Base-by-base conservation (phyloP, 2,888 invertebrate species). In the Dexiosoma caninum region DNA sequence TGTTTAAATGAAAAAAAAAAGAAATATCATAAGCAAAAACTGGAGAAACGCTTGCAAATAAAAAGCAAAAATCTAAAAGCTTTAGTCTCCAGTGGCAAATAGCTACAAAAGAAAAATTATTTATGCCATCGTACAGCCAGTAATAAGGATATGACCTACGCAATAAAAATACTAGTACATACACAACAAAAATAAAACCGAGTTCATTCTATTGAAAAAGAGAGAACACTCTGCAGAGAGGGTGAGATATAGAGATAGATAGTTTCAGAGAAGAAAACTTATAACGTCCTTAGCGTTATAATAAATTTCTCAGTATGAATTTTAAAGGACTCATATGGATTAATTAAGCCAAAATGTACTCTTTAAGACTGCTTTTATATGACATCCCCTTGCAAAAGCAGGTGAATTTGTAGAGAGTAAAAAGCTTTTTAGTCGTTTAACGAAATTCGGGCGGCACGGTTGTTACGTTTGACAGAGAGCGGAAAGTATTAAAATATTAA, bases 361-460 rank as follows among this genome's bases (percentile, higher is more conserved):
- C 9, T 16, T 16, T 51, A 19, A 49, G 32, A 1, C 16, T 12
- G 44, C 14, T 16, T 69, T 44, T 62, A 44, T 37, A 19, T 16
- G 35, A 46, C 0, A 21, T 21, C 12, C n/a, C n/a, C 40, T 62
- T 57, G 12, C 23, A 27, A 62, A 74, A 77, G 37, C 77, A 81
- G 81, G 81, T 81, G 57, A 74, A 53, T 51, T 81, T 64, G 9
- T 57, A 23, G 72, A 81, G 81, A 81, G 81, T 27, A 60, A 72
- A 81, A 81, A 81, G 81, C 81, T 81, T 77, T 77, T 81, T 77
- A 81, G 81, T 81, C 81, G 81, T 81, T 77, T 40, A 77, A 81
- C 81, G 72, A 62, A 77, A 77, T 81, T 81, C 77, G 81, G 81
- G 55, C 72, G 51, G 59, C 14, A 46, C 57, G 81, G 81, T 77